Evolutionary conservation across 1,140 invertebrate genomes (phyloP), one percentile per base, ranked within the genome.

Genomic region (Penaeus japonicus): DNA sequence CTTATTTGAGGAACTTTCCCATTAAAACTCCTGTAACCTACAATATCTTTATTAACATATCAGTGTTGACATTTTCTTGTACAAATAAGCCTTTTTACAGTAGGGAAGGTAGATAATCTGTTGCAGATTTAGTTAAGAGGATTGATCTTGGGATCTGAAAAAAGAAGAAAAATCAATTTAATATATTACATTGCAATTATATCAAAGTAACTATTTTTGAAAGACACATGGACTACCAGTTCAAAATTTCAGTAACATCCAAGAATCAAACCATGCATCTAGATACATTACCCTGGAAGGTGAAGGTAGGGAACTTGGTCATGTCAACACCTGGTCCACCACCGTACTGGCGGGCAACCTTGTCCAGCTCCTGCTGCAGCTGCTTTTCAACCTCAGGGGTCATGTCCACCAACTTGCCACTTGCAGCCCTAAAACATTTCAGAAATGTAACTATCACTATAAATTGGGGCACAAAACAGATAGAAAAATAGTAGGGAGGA

Each of bases 271-370:
- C 18, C n/a, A 59, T 59, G n/a, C 30, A 70, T n/a, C n/a, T 3
- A 70, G 0, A 24, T 70, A n/a, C n/a, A 30, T 62, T 35, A 90
- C 90, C 90, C 73, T 86, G 75, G 85, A 97, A 98, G 91, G 95
- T 96, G 91, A 98, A 96, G 22, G 94, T 92, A 17, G 98, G 98
- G 92, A 99, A 98, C 92, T 97, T 94, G 12, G 96, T 96, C 95
- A 98, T 96, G 92, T 98, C 96, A 35, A 94, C 94, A 83, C 96
- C 96, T 73, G 93, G 91, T 65, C 93, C 95, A 91, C 96, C 96
- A 75, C 96, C 96, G 93, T 94, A 98, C 88, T 96, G 95, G 91
- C 94, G 95, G 32, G 95, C 94, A 84, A 98, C 93, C 92, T 97
- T 96, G 17, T 96, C 96, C 86, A 98, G 91, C 92, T 98, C 96